Percentiles rank a stretch among this genome's conserved stretches.
These are phyloP conservation scores for Xyliphius kryptos DNA, from an alignment of 2,113 vertebrate species.

Conservation along the genomic window DNA sequence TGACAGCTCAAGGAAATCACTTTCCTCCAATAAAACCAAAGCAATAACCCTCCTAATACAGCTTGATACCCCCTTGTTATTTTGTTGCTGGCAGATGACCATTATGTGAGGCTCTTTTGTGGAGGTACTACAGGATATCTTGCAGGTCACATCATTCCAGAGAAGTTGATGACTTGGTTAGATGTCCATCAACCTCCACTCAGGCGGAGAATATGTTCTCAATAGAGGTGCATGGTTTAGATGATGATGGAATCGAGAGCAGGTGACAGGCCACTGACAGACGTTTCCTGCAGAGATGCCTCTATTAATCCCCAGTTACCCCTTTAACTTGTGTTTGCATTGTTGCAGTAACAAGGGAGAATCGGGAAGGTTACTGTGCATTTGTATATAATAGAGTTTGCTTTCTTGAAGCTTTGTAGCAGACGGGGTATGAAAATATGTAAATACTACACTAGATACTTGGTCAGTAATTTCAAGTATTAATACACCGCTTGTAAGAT, in stretches of 20 bases:
- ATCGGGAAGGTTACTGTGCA: no score
- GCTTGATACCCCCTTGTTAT: constrained; percentile 84
- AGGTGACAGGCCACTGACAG: constrained; percentile 43
- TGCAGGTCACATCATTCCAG: constrained; percentile 80
- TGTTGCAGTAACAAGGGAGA: constrained; percentile 14
- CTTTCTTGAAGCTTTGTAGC: no score
- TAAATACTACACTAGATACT: no score
- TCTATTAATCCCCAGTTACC: constrained; percentile 40
- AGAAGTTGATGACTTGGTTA: constrained; percentile 83
- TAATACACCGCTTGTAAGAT: no score
- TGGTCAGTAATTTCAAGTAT: no score
- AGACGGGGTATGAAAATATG: no score
- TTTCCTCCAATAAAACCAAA: constrained; percentile 72
- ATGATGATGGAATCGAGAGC: constrained; percentile 39
- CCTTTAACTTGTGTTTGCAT: constrained; percentile 32
- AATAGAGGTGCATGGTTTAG: constrained; percentile 50
- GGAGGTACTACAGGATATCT: constrained; percentile 71
- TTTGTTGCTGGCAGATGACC: constrained; percentile 77
- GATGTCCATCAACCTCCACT: constrained; percentile 76
- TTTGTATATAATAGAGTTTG: no score
- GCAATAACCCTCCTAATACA: constrained; percentile 77
- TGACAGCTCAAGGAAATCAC: constrained; percentile 77
- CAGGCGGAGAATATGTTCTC: constrained; percentile 67
- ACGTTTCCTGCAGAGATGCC: constrained; percentile 39
- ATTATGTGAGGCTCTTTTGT: constrained; percentile 71